phyloP scores from a whole-genome alignment of 2,888 invertebrate species.

The Melinaea menophilus region DNA sequence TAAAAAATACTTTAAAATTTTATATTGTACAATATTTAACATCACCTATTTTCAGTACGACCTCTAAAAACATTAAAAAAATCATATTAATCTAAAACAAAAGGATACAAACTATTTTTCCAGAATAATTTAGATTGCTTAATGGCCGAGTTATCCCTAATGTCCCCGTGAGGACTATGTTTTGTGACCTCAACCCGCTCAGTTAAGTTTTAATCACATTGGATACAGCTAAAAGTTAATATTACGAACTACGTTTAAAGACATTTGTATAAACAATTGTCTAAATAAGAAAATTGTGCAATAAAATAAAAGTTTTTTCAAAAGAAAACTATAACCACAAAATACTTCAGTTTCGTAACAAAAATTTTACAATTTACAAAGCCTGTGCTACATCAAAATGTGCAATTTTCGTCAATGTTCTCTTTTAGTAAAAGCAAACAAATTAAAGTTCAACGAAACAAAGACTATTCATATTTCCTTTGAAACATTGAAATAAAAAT shows the following conservation, averaged over 20 bases:
- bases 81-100: background rate
- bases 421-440: background rate
- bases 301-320: too few relatives aligned
- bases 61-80: background rate
- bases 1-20: background rate
- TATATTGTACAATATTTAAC: background rate
- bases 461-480: background rate
- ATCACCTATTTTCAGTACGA: background rate
- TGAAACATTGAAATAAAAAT: background rate
- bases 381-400: background rate
- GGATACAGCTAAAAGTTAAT: background rate
- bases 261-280: too few relatives aligned
- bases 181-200: background rate
- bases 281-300: too few relatives aligned
- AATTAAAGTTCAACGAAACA: background rate
- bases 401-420: background rate
- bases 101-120: background rate
- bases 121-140: slow-evolving; percentile 4
- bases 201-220: background rate
- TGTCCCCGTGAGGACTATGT: background rate
- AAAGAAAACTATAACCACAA: too few relatives aligned
- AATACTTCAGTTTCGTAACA: background rate
- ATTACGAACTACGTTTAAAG: too few relatives aligned
- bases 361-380: background rate
- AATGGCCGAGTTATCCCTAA: background rate